These are phyloP conservation scores for Callyntrura guangdongensis DNA, from an alignment of 2,888 invertebrate genomes.

Conservation along the genomic window DNA sequence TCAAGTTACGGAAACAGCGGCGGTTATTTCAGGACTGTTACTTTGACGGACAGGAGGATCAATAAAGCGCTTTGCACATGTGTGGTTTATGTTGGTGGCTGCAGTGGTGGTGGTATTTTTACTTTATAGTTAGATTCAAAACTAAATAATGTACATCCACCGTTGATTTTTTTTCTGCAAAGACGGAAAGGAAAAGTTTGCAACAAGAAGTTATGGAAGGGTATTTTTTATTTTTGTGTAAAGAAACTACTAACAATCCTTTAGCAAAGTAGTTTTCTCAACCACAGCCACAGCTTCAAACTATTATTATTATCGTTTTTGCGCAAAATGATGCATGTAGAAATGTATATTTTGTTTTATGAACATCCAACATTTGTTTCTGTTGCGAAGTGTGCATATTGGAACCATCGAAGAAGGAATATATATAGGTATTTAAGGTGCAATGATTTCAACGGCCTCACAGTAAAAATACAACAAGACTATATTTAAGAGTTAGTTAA, in stretches of 20 bases:
- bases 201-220: neutral
- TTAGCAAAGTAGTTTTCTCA: neutral
- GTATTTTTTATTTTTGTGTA: neutral
- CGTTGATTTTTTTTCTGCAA: neutral
- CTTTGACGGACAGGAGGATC: neutral
- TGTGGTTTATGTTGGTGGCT: neutral
- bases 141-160: neutral
- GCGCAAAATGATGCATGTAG: neutral
- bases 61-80: neutral
- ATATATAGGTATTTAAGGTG: neutral
- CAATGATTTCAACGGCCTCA: slow-evolving; percentile 37
- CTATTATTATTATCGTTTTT: neutral
- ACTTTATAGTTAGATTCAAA: neutral
- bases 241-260: neutral
- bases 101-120: neutral
- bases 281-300: neutral
- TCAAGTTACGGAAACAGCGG: neutral
- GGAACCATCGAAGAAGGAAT: neutral
- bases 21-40: too few species aligned
- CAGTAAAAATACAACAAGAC: neutral
- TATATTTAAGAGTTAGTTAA: neutral
- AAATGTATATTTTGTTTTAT: neutral
- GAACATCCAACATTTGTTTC: neutral
- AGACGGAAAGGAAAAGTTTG: slow-evolving; percentile 27
- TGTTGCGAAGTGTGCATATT: neutral